These are phyloP conservation scores for Agrotis exclamationis DNA, from an alignment of 2,888 invertebrate species.

Conservation along the genomic window DNA sequence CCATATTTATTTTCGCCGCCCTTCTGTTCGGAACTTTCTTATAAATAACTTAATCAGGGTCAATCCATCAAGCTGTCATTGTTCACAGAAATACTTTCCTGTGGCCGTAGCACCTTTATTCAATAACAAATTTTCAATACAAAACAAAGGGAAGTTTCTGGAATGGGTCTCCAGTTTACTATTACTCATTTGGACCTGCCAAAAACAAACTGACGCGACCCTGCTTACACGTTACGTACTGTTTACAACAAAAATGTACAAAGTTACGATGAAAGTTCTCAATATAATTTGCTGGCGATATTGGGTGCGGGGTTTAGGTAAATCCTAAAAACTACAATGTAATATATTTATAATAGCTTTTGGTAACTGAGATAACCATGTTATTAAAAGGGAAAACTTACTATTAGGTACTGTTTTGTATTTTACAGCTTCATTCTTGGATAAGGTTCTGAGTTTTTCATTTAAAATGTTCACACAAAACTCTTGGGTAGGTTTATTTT, in stretches of 20 bases:
- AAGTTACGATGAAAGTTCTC: constrained; percentile 41
- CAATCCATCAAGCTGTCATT: constrained; percentile 80
- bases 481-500: background rate
- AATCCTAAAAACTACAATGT: constrained; percentile 38
- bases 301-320: constrained; percentile 25
- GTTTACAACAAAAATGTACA: constrained; percentile 54
- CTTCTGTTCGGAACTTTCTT: constrained; percentile 67
- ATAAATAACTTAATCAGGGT: constrained; percentile 75
- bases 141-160: constrained; percentile 70
- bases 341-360: constrained; percentile 37
- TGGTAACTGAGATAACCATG: constrained; percentile 11
- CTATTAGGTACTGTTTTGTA: constrained; percentile 1
- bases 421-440: constrained; percentile 13
- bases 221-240: constrained; percentile 47
- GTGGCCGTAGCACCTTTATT: constrained; percentile 69
- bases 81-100: constrained; percentile 73
- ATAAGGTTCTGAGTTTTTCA: constrained; percentile 1
- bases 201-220: constrained; percentile 63
- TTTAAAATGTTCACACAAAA: background rate
- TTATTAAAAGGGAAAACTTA: constrained; percentile 24
- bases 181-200: constrained; percentile 77
- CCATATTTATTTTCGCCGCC: constrained; percentile 67
- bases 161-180: constrained; percentile 74
- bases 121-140: constrained; percentile 71
- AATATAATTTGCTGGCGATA: constrained; percentile 46